These are phyloP conservation scores for Engraulis encrasicolus DNA, from an alignment of 2,113 vertebrate species.

Conservation along the genomic window DNA sequence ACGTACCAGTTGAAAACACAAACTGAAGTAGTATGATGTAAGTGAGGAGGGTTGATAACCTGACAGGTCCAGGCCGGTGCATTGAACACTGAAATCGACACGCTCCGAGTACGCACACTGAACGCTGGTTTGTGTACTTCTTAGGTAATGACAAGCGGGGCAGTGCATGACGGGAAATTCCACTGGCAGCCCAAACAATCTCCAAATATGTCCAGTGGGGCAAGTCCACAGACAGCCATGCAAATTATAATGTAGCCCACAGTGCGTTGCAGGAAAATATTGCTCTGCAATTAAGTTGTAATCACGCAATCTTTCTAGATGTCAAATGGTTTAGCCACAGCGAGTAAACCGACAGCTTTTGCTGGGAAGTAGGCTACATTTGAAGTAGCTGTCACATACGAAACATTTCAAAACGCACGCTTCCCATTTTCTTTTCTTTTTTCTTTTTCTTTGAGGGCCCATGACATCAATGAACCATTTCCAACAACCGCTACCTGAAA, in stretches of 20 bases:
- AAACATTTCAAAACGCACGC: background rate
- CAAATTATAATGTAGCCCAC: background rate
- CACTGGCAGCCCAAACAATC: conserved; percentile 68
- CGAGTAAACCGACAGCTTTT: background rate
- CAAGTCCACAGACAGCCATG: conserved; percentile 4
- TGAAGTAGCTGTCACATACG: background rate
- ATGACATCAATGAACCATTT: too few species aligned
- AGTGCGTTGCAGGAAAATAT: background rate
- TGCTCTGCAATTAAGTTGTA: background rate
- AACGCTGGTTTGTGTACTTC: conserved; percentile 33
- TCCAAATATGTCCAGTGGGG: conserved; percentile 84
- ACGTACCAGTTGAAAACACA: background rate
- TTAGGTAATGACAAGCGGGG: conserved; percentile 47
- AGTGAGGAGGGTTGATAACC: background rate
- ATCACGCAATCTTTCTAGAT: too few species aligned
- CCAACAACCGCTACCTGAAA: too few species aligned
- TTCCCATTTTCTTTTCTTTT: background rate
- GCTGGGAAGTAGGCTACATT: background rate
- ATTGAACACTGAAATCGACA: background rate
- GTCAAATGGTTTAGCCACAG: background rate
- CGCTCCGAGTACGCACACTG: background rate
- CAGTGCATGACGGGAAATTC: conserved; percentile 85
- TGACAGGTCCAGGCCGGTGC: background rate
- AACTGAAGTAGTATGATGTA: background rate
- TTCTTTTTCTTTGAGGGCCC: too few species aligned